Evolutionary conservation across 92 coral and sea anemone genomes (phyloP).

Genomic region (Parazoanthus darwini): DNA sequence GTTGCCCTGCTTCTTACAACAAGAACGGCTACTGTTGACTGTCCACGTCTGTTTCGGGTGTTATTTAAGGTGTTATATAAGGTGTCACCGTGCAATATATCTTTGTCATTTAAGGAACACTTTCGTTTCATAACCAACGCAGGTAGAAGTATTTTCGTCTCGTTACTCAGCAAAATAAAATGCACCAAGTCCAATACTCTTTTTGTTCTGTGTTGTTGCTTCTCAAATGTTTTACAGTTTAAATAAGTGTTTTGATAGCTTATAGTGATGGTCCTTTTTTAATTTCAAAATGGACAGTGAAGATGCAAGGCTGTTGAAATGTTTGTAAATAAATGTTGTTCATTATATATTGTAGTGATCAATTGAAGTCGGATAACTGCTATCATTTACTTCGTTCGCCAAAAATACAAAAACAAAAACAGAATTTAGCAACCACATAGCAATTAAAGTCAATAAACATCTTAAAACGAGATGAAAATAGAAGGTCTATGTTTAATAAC

Average conservation of each 20-base stretch:
- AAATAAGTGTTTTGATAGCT: no score
- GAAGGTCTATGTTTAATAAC: no score
- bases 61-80: not conserved
- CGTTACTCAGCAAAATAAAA: not conserved
- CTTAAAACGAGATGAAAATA: no score
- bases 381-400: no score
- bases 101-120: not conserved
- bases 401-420: no score
- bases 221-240: not conserved
- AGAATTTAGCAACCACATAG: no score
- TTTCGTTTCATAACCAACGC: no score
- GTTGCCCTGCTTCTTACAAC: not conserved
- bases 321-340: no score
- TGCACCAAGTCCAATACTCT: not conserved
- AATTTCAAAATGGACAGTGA: not conserved
- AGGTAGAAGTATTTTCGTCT: not conserved
- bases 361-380: no score
- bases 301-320: not conserved
- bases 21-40: not conserved
- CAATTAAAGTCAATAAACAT: no score
- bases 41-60: not conserved
- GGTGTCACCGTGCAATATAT: not conserved
- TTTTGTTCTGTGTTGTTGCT: not conserved
- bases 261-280: not conserved
- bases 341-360: no score